Evolutionary conservation across 2,888 invertebrate species (phyloP).

Genomic region (Trachelus troglodyta): DNA sequence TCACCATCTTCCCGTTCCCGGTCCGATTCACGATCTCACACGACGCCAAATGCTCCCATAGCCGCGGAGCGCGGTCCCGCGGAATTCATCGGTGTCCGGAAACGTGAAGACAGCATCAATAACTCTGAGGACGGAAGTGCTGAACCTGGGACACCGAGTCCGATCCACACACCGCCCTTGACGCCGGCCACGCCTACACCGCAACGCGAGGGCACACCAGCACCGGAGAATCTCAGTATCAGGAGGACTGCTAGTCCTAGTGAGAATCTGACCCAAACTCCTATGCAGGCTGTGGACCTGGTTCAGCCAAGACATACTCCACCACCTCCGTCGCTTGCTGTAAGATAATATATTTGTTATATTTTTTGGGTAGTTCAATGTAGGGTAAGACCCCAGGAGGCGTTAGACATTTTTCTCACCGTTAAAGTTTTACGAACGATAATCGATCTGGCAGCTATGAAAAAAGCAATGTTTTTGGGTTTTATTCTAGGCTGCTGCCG

Average conservation of each 20-base stretch:
- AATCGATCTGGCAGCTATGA: neutral
- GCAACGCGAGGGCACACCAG: constrained; percentile 66
- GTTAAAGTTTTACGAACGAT: neutral
- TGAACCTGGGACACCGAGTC: constrained; percentile 57
- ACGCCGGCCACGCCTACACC: constrained; percentile 53
- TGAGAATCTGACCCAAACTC: constrained; percentile 39
- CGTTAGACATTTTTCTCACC: neutral
- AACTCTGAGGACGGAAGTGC: constrained; percentile 61
- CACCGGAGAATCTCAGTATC: constrained; percentile 85
- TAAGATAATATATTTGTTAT: constrained; percentile 26
- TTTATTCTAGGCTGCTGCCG: constrained; percentile 51
- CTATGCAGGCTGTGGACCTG: constrained; percentile 54
- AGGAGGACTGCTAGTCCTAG: constrained; percentile 71
- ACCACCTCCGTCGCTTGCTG: constrained; percentile 55
- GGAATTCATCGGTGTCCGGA: constrained; percentile 41
- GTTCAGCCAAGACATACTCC: constrained; percentile 59
- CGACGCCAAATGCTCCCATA: constrained; percentile 20
- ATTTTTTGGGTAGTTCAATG: neutral
- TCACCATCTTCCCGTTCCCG: constrained; percentile 24
- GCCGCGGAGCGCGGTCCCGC: constrained; percentile 25
- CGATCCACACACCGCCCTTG: constrained; percentile 56
- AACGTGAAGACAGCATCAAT: constrained; percentile 54
- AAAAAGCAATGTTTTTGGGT: neutral
- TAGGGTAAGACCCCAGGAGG: neutral
- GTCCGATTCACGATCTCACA: constrained; percentile 26